A percentile compares a stretch with the other conserved stretches of the same genome.
These are phyloP conservation scores for Polypedilum pembai DNA, from an alignment of 1,140 invertebrate genomes.

Conservation along the genomic window DNA sequence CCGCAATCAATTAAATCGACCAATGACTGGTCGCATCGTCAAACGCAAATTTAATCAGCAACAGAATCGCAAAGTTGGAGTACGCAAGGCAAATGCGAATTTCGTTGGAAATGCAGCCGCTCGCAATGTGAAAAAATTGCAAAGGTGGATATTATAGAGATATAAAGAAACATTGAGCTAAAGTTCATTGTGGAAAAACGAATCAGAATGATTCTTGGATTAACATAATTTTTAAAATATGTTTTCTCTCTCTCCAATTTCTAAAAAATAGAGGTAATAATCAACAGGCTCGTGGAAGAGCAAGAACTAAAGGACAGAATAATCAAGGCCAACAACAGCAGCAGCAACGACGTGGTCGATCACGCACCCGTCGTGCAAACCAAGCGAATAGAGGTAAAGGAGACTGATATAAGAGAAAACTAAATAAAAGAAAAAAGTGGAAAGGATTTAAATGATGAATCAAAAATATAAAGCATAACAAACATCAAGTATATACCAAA, in stretches of 20 bases:
- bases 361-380: not conserved
- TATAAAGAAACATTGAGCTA: not conserved
- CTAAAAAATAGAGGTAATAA: not conserved
- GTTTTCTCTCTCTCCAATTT: not conserved
- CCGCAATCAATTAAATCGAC: not conserved
- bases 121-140: not conserved
- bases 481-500: not conserved
- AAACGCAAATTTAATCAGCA: not conserved
- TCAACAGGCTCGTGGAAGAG: not conserved
- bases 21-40: not conserved
- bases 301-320: not conserved
- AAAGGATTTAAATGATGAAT: not conserved
- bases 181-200: not conserved
- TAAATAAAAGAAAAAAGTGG: not conserved
- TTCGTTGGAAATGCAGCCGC: not conserved
- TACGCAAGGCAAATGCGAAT: not conserved
- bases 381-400: not conserved
- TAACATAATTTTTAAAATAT: not conserved
- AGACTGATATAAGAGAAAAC: not conserved
- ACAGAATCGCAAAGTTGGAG: not conserved
- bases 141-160: slow-evolving; percentile 6
- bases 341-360: not conserved
- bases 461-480: not conserved
- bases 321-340: not conserved
- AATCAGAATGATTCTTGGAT: not conserved